phyloP scores from a whole-genome alignment of 2,797 vertebrate genomes.

The Cynopterus sphinx region DNA sequence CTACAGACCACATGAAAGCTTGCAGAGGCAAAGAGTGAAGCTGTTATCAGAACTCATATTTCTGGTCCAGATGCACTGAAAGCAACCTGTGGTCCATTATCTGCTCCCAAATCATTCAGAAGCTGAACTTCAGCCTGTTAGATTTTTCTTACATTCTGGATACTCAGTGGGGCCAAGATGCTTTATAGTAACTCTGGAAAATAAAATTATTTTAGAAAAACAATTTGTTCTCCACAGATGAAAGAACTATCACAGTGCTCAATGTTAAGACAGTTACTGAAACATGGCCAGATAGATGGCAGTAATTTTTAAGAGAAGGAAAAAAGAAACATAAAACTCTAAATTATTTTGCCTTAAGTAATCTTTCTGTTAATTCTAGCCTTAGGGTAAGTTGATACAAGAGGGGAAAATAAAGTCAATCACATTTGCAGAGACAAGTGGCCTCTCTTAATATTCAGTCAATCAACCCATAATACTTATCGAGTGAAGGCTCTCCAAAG shows the following conservation, averaged over 20 bases:
- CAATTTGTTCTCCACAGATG: constrained; percentile 15
- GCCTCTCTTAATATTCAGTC: background rate
- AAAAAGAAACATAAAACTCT: constrained; percentile 17
- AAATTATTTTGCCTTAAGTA: background rate
- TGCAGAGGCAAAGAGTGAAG: background rate
- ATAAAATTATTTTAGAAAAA: constrained; percentile 54
- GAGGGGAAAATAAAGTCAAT: background rate
- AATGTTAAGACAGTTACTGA: constrained; percentile 32
- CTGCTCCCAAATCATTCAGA: background rate
- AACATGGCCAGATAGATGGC: constrained; percentile 28
- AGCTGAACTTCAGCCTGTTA: background rate
- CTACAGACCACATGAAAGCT: background rate
- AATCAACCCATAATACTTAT: background rate
- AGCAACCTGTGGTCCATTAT: background rate
- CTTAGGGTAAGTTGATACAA: background rate
- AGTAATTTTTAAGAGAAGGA: constrained; percentile 37
- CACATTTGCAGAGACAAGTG: background rate
- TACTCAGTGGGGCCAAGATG: background rate
- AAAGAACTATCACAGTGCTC: constrained; percentile 56
- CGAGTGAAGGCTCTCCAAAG: background rate
- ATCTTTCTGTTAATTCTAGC: constrained; percentile 53
- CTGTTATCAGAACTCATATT: background rate
- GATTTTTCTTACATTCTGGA: constrained; percentile 7
- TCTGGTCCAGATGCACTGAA: background rate
- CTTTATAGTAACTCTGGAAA: constrained; percentile 6